Evolutionary conservation across 2,888 invertebrate species (phyloP).

Genomic region (Drosophila acutilabella): DNA sequence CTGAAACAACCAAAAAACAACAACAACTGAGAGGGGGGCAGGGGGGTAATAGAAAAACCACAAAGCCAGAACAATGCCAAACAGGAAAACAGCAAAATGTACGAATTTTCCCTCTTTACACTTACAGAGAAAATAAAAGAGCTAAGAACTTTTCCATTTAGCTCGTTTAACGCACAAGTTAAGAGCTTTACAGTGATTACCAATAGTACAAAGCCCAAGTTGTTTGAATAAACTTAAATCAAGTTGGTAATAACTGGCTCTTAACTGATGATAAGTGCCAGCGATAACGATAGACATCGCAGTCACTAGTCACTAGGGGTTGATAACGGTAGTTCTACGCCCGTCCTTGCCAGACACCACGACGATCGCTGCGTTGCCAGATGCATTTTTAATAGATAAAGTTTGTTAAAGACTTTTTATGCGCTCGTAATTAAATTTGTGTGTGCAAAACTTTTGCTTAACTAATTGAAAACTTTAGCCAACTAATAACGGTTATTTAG

Average conservation of each 20-base stretch:
- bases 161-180: neutral
- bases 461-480: constrained; percentile 1
- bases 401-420: too few species aligned
- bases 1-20: constrained; percentile 2
- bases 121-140: neutral
- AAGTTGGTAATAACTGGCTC: neutral
- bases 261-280: neutral
- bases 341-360: constrained; percentile 2
- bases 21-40: neutral
- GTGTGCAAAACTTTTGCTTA: neutral
- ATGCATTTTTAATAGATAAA: constrained; percentile 10
- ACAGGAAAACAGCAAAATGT: constrained; percentile 4
- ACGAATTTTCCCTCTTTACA: constrained; percentile 3
- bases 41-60: constrained; percentile 6
- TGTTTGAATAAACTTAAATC: neutral
- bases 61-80: constrained; percentile 16
- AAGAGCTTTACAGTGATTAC: neutral
- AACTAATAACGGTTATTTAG: neutral
- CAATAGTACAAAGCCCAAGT: neutral
- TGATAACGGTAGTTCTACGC: neutral
- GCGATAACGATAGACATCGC: constrained; percentile 7
- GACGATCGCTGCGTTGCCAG: constrained; percentile 8
- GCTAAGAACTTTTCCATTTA: constrained; percentile 1
- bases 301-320: neutral
- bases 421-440: neutral